Conservation (phyloP, 2,888 invertebrate species). For the Ischnus inquisitorius region DNA sequence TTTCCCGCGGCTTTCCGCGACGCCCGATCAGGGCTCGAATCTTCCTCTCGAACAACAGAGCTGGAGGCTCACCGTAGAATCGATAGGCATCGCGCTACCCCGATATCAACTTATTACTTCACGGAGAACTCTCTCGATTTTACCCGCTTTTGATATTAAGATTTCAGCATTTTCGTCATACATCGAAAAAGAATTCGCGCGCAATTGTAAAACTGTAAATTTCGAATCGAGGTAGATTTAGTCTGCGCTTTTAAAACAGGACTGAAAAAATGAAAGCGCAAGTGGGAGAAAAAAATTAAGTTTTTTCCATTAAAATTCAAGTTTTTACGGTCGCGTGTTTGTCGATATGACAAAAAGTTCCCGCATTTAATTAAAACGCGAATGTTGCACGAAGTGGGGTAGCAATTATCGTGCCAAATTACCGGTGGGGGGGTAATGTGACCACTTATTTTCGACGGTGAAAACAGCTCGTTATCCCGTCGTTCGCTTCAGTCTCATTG, state of each 20-base stretch:
- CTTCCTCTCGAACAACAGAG: neutral
- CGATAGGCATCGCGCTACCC: slow-evolving; percentile 29
- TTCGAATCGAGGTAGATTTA: too few species aligned
- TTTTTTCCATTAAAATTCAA: slow-evolving; percentile 5
- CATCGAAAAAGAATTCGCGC: too few species aligned
- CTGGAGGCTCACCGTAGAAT: slow-evolving; percentile 3
- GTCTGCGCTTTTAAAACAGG: neutral
- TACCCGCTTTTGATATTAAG: too few species aligned
- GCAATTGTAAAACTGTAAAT: too few species aligned
- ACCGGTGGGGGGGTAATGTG: slow-evolving; percentile 8
- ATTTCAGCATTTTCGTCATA: too few species aligned
- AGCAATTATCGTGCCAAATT: slow-evolving; percentile 59
- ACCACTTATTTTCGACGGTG: slow-evolving; percentile 53
- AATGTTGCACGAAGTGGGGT: slow-evolving; percentile 16
- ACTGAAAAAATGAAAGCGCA: neutral
- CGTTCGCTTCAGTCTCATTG: slow-evolving; percentile 44
- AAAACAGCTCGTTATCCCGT: slow-evolving; percentile 59
- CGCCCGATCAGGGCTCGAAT: slow-evolving; percentile 19
- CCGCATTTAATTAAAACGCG: slow-evolving; percentile 32
- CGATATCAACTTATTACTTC: slow-evolving; percentile 10
- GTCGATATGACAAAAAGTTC: slow-evolving; percentile 30
- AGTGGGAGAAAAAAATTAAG: neutral
- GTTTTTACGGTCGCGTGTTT: slow-evolving; percentile 6
- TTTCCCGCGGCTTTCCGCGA: slow-evolving; percentile 47
- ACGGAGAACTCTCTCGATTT: neutral